These are phyloP conservation scores for Acleris laterana DNA, from an alignment of 2,888 invertebrate species.

Conservation along the genomic window DNA sequence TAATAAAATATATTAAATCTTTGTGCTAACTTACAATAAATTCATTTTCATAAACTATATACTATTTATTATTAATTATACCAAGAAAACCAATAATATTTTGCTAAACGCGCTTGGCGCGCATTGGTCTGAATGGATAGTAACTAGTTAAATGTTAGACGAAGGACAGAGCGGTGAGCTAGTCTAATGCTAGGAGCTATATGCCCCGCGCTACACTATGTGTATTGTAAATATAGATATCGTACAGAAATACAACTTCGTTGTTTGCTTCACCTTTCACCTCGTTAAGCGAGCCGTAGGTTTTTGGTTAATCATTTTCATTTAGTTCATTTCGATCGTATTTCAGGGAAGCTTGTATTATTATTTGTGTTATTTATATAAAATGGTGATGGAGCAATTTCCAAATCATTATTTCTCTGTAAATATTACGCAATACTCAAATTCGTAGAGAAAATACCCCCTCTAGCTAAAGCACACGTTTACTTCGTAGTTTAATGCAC, in stretches of 20 bases:
- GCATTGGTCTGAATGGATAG: slow-evolving; percentile 76
- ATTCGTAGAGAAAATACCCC: no score
- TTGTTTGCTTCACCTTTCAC: slow-evolving; percentile 7
- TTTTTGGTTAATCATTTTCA: background rate
- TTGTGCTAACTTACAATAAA: slow-evolving; percentile 85
- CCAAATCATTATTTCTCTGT: no score
- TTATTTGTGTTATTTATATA: no score
- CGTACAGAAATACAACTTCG: slow-evolving; percentile 13
- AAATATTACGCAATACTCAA: no score
- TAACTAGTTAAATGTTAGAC: slow-evolving; percentile 42
- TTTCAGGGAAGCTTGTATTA: no score
- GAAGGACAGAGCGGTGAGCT: slow-evolving; percentile 20
- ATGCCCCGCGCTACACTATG: slow-evolving; percentile 1
- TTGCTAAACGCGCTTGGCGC: slow-evolving; percentile 77
- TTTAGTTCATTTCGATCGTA: background rate
- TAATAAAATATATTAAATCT: slow-evolving; percentile 85
- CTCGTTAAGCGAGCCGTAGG: background rate
- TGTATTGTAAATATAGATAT: slow-evolving; percentile 1
- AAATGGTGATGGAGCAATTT: no score
- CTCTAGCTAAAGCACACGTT: no score
- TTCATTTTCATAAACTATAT: slow-evolving; percentile 81
- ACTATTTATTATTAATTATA: slow-evolving; percentile 63
- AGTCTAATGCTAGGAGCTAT: background rate
- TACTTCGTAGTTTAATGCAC: no score
- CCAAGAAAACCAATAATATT: slow-evolving; percentile 73